Evolutionary conservation across 1,140 invertebrate genomes (phyloP).

Genomic region (Amyelois transitella): DNA sequence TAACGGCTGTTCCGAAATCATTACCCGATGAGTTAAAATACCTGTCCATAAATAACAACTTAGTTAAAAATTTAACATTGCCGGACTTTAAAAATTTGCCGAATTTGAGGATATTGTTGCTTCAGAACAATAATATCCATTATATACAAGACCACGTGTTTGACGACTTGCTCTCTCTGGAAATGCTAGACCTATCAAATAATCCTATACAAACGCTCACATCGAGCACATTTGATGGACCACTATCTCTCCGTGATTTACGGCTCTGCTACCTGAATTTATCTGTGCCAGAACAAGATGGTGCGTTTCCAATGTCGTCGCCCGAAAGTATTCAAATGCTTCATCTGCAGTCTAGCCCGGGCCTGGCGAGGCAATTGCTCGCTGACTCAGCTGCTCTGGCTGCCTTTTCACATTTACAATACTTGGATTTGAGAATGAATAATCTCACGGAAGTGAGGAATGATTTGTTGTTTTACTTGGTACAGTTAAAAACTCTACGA

Average conservation of each 20-base stretch:
- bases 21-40: conserved; percentile 70
- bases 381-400: conserved; percentile 81
- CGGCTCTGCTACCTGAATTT: conserved; percentile 80
- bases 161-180: conserved; percentile 78
- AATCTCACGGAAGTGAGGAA: conserved; percentile 74
- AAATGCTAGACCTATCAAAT: conserved; percentile 84
- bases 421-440: conserved; percentile 82
- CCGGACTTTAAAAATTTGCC: conserved; percentile 82
- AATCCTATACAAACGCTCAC: conserved; percentile 82
- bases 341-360: conserved; percentile 83
- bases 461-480: conserved; percentile 81
- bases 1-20: conserved; percentile 78
- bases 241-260: conserved; percentile 78
- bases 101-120: conserved; percentile 81
- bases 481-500: conserved; percentile 77
- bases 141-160: conserved; percentile 80
- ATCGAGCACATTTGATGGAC: conserved; percentile 80
- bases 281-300: conserved; percentile 75
- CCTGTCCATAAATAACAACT: conserved; percentile 73
- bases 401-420: conserved; percentile 79
- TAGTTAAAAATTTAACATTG: conserved; percentile 77
- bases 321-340: conserved; percentile 81
- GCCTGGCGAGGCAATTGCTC: conserved; percentile 80
- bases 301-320: conserved; percentile 80
- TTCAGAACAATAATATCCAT: conserved; percentile 81